Percentiles rank a stretch among this genome's conserved stretches.
Conservation (phyloP, 2,113 vertebrate genomes). For the Engystomops pustulosus region DNA sequence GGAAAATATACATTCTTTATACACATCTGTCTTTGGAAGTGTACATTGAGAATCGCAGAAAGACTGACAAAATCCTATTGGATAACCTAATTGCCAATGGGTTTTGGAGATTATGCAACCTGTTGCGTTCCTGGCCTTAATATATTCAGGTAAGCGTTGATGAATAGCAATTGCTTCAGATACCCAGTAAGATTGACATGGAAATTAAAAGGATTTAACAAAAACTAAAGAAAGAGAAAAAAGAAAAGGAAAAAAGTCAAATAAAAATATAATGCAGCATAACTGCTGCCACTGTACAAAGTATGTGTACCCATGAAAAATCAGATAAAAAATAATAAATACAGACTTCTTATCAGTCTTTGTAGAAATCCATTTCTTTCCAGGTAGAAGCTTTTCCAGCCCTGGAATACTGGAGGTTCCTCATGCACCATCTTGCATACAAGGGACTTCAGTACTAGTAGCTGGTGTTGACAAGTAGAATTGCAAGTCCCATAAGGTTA, state of each 20-base stretch:
- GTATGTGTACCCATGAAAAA: slow-evolving; percentile 63
- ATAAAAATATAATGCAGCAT: not conserved
- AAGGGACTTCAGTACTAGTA: slow-evolving; percentile 24
- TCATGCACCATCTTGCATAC: slow-evolving; percentile 39
- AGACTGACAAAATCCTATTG: not conserved
- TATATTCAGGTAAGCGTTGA: slow-evolving; percentile 52
- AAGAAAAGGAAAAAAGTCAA: slow-evolving; percentile 31
- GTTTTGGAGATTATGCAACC: slow-evolving; percentile 27
- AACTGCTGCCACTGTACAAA: slow-evolving; percentile 61
- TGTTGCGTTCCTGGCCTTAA: not conserved
- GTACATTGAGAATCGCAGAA: not conserved
- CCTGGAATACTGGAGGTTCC: slow-evolving; percentile 2
- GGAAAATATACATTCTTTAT: slow-evolving; percentile 53
- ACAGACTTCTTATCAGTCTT: slow-evolving; percentile 67
- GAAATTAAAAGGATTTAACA: slow-evolving; percentile 41
- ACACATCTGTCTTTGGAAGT: slow-evolving; percentile 53
- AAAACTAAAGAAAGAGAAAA: too few species aligned
- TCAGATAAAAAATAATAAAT: slow-evolving; percentile 66
- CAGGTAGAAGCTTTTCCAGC: slow-evolving; percentile 52
- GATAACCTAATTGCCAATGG: slow-evolving; percentile 23
- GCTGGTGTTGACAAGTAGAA: not conserved
- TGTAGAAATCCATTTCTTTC: slow-evolving; percentile 60
- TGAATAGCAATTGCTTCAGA: slow-evolving; percentile 37
- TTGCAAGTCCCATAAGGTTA: slow-evolving; percentile 45
- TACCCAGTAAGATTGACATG: slow-evolving; percentile 46